Evolutionary conservation across 1,140 invertebrate genomes (phyloP).

Genomic region (Metopolophium dirhodum): DNA sequence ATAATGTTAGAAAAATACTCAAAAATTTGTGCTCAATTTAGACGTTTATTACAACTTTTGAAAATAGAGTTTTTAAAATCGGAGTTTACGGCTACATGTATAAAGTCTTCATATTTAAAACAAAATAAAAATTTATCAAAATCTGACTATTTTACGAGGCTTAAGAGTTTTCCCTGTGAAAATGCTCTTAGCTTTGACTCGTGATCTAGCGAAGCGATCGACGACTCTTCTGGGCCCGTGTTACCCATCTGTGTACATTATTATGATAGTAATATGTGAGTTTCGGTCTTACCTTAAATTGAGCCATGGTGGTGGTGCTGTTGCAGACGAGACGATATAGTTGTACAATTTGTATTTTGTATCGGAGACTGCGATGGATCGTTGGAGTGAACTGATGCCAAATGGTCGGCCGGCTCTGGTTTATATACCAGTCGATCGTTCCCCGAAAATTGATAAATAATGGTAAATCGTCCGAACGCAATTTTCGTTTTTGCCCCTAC

Average conservation of each 20-base stretch:
- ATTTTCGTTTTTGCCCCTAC: neutral
- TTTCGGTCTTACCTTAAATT: neutral
- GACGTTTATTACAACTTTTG: neutral
- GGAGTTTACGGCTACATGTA: neutral
- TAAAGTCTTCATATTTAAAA: neutral
- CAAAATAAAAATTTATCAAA: neutral
- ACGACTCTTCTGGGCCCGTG: too few relatives aligned
- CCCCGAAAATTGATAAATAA: neutral
- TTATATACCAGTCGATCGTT: neutral
- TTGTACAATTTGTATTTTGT: neutral
- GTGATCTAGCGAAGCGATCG: neutral
- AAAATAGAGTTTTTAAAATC: neutral
- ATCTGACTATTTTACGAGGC: neutral
- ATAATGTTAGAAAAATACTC: neutral
- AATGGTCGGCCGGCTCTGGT: neutral
- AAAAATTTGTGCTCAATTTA: neutral
- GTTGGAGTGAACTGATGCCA: constrained; percentile 7
- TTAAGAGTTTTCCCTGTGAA: neutral
- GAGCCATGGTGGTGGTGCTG: neutral
- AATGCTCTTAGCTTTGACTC: neutral
- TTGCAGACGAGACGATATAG: neutral
- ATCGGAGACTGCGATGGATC: neutral
- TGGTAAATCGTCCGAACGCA: neutral
- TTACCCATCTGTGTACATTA: neutral
- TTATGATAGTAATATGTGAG: neutral